These are phyloP conservation scores for Cyanoliseus patagonus DNA, from an alignment of 2,113 vertebrate species.

Conservation along the genomic window DNA sequence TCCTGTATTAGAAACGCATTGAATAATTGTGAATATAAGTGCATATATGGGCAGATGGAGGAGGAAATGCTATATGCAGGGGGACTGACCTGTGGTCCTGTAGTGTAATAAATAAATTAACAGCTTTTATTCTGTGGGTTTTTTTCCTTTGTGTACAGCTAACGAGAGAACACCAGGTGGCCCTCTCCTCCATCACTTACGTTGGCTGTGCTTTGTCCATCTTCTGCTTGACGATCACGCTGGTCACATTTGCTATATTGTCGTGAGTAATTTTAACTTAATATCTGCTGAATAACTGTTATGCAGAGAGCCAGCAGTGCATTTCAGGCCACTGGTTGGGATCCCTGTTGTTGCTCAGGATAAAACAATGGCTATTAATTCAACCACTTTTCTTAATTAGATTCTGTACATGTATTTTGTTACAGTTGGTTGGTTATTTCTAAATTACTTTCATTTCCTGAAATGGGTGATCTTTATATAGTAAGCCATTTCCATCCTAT, in stretches of 20 bases:
- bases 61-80: not conserved
- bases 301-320: not conserved
- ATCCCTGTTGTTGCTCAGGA: not conserved
- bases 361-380: slow-evolving; percentile 58
- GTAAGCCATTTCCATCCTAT: not conserved
- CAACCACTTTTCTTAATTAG: slow-evolving; percentile 34
- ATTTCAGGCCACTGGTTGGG: not conserved
- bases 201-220: slow-evolving; percentile 93
- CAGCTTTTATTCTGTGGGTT: fast-evolving
- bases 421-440: slow-evolving; percentile 35
- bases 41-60: not conserved
- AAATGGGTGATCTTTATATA: slow-evolving; percentile 24
- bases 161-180: slow-evolving; percentile 85
- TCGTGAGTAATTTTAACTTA: slow-evolving; percentile 86
- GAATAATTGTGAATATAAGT: not conserved
- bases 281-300: not conserved
- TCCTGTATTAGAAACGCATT: not conserved
- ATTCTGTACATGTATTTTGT: slow-evolving; percentile 9
- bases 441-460: slow-evolving; percentile 21
- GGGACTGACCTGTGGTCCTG: not conserved
- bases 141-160: slow-evolving; percentile 75
- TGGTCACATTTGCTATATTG: slow-evolving; percentile 91
- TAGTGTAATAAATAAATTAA: not conserved
- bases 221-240: slow-evolving; percentile 88
- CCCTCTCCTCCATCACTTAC: slow-evolving; percentile 93